Evolutionary conservation across 2,888 invertebrate species (phyloP).

Genomic region (Holacanthella duospinosa): DNA sequence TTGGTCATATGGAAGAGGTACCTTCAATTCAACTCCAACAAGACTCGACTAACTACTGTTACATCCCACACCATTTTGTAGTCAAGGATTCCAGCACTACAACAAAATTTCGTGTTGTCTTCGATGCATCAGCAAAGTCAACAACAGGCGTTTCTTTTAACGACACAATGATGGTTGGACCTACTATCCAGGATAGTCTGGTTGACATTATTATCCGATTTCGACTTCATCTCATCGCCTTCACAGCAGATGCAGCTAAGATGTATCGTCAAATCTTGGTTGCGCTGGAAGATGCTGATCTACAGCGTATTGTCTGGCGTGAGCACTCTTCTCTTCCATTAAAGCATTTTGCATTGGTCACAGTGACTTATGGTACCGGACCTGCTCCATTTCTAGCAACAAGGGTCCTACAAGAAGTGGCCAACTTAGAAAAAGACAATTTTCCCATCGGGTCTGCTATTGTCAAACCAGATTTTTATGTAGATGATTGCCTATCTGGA

Average conservation of each 20-base stretch:
- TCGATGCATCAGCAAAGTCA: conserved; percentile 38
- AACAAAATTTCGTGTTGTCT: conserved; percentile 39
- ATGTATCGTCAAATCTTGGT: conserved; percentile 39
- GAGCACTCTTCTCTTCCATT: conserved; percentile 16
- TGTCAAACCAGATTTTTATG: conserved; percentile 39
- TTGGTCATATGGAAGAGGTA: conserved; percentile 30
- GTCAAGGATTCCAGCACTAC: conserved; percentile 28
- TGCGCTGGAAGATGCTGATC: conserved; percentile 26
- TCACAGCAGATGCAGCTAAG: conserved; percentile 38
- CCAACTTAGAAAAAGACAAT: conserved; percentile 29
- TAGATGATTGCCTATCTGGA: conserved; percentile 39
- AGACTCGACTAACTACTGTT: conserved; percentile 15
- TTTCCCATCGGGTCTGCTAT: conserved; percentile 40
- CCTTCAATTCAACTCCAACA: conserved; percentile 9
- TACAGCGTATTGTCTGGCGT: conserved; percentile 37
- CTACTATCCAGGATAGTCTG: conserved; percentile 36
- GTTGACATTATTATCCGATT: conserved; percentile 37
- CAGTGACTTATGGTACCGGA: conserved; percentile 32
- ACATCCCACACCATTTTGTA: conserved; percentile 39
- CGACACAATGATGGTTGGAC: conserved; percentile 37
- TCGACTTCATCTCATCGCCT: conserved; percentile 31
- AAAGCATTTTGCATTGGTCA: conserved; percentile 25
- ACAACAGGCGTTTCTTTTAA: conserved; percentile 36
- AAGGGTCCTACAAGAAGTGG: conserved; percentile 28
- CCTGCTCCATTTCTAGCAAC: conserved; percentile 33